phyloP scores from a whole-genome alignment of 1,140 invertebrate species.

The Microvelia longipes region DNA sequence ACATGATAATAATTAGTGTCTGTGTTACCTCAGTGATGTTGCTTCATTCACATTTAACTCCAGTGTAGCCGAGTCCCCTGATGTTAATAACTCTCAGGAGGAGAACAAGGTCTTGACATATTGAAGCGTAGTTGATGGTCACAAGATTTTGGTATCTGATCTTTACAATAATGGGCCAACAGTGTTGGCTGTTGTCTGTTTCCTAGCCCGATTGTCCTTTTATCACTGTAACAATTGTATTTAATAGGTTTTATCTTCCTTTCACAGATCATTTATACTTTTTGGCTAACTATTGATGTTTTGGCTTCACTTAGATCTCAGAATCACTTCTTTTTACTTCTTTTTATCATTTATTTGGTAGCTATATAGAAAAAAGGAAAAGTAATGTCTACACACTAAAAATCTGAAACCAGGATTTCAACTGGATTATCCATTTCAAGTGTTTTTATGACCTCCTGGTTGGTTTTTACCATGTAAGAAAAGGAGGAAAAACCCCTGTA shows the following conservation, averaged over 20 bases:
- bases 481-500: too few relatives aligned
- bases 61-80: conserved; percentile 58
- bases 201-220: conserved; percentile 23
- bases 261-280: neutral
- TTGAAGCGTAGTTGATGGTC: conserved; percentile 52
- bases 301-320: too few relatives aligned
- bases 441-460: too few relatives aligned
- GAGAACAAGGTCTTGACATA: conserved; percentile 50
- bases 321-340: too few relatives aligned
- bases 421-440: too few relatives aligned
- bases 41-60: conserved; percentile 62
- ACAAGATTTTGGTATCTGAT: conserved; percentile 57
- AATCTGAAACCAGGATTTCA: too few relatives aligned
- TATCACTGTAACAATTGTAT: conserved; percentile 28
- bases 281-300: neutral
- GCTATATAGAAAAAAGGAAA: too few relatives aligned
- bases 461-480: too few relatives aligned
- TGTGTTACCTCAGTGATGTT: conserved; percentile 64
- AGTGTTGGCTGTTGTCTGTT: conserved; percentile 42
- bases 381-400: too few relatives aligned
- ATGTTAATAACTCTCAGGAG: conserved; percentile 66
- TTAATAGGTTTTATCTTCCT: neutral
- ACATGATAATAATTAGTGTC: too few relatives aligned
- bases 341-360: too few relatives aligned
- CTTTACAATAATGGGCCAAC: conserved; percentile 58